These are phyloP conservation scores for Rhagium mordax DNA, from an alignment of 2,888 invertebrate species.

Conservation along the genomic window DNA sequence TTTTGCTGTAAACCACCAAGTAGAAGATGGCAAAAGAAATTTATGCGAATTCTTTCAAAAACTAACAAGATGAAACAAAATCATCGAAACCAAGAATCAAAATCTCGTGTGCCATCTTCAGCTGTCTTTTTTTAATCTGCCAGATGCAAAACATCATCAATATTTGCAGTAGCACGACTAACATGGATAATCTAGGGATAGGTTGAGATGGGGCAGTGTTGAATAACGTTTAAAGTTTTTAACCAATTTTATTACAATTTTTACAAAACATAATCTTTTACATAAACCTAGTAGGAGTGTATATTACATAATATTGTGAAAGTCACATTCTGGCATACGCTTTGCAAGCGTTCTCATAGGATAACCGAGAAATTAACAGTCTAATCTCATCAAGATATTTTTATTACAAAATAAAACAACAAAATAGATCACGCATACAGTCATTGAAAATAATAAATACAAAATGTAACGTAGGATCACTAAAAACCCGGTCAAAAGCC, in stretches of 20 bases:
- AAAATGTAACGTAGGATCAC: constrained; percentile 61
- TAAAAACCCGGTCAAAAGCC: constrained; percentile 50
- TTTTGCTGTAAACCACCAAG: too few species aligned
- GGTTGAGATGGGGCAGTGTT: not conserved
- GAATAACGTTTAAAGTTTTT: constrained; percentile 16
- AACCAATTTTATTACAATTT: constrained; percentile 47
- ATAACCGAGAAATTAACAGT: constrained; percentile 54
- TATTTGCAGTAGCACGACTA: too few species aligned
- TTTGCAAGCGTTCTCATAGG: constrained; percentile 33
- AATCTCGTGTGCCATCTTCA: too few species aligned
- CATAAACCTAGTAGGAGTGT: constrained; percentile 59
- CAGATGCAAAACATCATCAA: too few species aligned
- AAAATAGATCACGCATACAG: constrained; percentile 65
- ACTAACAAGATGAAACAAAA: too few species aligned
- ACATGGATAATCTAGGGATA: too few species aligned
- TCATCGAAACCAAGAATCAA: too few species aligned
- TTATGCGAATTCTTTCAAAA: too few species aligned
- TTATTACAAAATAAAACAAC: constrained; percentile 63
- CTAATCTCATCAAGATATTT: constrained; percentile 58
- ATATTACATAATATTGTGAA: constrained; percentile 61
- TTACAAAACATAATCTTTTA: constrained; percentile 51
- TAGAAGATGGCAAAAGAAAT: too few species aligned
- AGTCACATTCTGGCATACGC: constrained; percentile 53
- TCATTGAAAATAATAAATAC: constrained; percentile 65
- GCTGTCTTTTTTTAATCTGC: too few species aligned